A percentile compares a stretch with the other conserved stretches of the same genome.
Evolutionary conservation across 1,140 invertebrate species (phyloP).

Genomic region (Drosophila lowei): DNA sequence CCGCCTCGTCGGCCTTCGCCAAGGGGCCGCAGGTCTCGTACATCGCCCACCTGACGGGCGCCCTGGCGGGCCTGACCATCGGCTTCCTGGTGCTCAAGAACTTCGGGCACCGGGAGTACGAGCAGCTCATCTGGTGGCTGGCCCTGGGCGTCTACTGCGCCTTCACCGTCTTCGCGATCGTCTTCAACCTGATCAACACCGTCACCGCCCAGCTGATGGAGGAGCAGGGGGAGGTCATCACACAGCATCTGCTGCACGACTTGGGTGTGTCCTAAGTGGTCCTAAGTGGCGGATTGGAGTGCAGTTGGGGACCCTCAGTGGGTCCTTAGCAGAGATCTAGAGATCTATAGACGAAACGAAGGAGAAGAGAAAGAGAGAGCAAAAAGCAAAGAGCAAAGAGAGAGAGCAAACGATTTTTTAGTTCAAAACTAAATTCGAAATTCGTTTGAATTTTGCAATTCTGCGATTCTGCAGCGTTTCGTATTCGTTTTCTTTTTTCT

Average conservation of each 20-base stretch:
- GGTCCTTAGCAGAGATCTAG: constrained; percentile 28
- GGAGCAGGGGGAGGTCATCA: constrained; percentile 82
- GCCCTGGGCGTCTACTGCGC: constrained; percentile 95
- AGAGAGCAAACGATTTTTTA: constrained; percentile 67
- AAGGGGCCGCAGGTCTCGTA: constrained; percentile 93
- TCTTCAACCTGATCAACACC: constrained; percentile 94
- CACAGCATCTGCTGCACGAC: constrained; percentile 82
- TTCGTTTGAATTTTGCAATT: constrained; percentile 62
- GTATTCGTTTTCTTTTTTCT: constrained; percentile 41
- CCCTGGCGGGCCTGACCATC: constrained; percentile 93
- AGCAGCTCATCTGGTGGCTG: constrained; percentile 97
- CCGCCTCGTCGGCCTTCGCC: constrained; percentile 62
- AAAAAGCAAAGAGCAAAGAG: constrained; percentile 15
- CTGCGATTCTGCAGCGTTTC: neutral
- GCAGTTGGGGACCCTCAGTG: too few species aligned
- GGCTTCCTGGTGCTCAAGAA: constrained; percentile 97
- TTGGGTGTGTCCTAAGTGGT: constrained; percentile 81
- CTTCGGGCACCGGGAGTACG: constrained; percentile 96
- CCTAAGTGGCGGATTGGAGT: neutral
- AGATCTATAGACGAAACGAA: constrained; percentile 43
- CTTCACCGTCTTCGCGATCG: constrained; percentile 95
- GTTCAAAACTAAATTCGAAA: constrained; percentile 76
- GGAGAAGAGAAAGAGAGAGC: constrained; percentile 20
- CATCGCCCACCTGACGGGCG: constrained; percentile 96
- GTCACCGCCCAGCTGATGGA: constrained; percentile 83